Evolutionary conservation across 2,888 invertebrate genomes (phyloP), one percentile per base, ranked within the genome.

Genomic region (Xylota segnis): DNA sequence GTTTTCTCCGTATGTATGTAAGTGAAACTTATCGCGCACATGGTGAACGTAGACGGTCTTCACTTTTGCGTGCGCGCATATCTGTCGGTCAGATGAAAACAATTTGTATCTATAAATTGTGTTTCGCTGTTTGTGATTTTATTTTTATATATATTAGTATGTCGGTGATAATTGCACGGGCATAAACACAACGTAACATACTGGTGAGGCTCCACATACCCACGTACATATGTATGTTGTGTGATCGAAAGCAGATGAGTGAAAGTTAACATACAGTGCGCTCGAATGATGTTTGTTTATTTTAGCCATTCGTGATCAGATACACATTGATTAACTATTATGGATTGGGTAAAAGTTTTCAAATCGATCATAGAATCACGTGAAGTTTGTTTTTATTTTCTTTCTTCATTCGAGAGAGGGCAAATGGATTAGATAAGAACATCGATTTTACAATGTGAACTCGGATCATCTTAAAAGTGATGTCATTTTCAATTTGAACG

Each of bases 91-190:
- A 59, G 79, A 84, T 71, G 71, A 75, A 74, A 78, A 74, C 63
- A 72, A 83, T 72, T 77, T 77, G 58, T 77, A 77, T 83, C 66
- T 77, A 71, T 71, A 75, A 74, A 84, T 84, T 74, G 78, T 70
- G 45, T 79, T 65, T 70, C 50, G 66, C 37, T 65, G 74, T 58
- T 40, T 61, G 54, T 68, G 61, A 78, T 74, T 61, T 58, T 61
- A 54, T 43, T 66, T 63, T 75, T 63, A 29, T 45, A 40, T 68
- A 52, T 34, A 66, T 81, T 84, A 84, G 79, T 71, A 63, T 79
- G 65, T 75, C 65, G 52, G 65, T 40, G 75, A 79, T 79, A 84
- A 84, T 79, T 84, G 79, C 63, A 70, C n/a, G 32, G 29, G 14
- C 59, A 65, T 29, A 56, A 37, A 56, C n/a, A 72, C 14, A 14